Evolutionary conservation across 1,140 invertebrate species (phyloP).

Genomic region (Diprion similis): DNA sequence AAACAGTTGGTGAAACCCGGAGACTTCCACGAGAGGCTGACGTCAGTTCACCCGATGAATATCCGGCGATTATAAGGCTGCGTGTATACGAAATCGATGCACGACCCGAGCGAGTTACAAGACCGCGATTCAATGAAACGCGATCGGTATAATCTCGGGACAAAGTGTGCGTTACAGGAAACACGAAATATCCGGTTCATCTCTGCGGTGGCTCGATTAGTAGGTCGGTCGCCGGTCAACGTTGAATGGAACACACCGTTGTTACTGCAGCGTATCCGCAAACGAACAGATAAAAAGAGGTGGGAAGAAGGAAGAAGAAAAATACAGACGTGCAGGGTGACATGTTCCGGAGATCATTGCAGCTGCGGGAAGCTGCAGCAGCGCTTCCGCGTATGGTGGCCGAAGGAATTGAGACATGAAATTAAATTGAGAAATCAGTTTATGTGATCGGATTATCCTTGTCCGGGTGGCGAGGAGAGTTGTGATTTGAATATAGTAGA

Average conservation of each 20-base stretch:
- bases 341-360: no score
- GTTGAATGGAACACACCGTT: neutral
- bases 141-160: neutral
- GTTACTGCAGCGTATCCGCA: neutral
- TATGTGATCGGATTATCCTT: neutral
- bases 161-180: conserved; percentile 4
- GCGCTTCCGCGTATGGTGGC: no score
- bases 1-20: no score
- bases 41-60: no score
- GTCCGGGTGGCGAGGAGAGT: neutral
- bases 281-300: neutral
- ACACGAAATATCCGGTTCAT: neutral
- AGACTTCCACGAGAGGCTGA: no score
- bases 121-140: neutral
- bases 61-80: neutral
- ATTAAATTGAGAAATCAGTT: neutral
- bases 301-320: neutral
- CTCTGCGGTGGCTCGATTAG: neutral
- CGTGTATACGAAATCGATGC: neutral
- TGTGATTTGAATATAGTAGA: conserved; percentile 1
- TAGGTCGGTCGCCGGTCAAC: neutral
- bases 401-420: neutral
- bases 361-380: no score
- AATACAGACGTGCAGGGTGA: neutral
- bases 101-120: neutral